Evolutionary conservation across 1,140 invertebrate genomes (phyloP).

Genomic region (Dinoponera quadriceps): DNA sequence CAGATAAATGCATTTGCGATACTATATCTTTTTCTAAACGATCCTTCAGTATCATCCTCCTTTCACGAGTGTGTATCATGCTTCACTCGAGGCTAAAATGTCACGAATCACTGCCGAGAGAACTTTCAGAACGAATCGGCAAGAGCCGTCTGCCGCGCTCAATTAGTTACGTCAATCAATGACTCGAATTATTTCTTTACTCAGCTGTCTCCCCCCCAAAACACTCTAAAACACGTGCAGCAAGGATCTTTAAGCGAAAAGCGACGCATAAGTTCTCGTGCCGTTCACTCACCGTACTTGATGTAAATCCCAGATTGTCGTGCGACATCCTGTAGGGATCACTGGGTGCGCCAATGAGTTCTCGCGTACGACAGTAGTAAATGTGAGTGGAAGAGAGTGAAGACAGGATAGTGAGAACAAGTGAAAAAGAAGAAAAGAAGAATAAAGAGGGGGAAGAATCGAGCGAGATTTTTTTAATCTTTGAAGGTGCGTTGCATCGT

Average conservation of each 20-base stretch:
- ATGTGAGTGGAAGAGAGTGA: slow-evolving; percentile 18
- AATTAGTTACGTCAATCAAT: background rate
- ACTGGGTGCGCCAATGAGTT: background rate
- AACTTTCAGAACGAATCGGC: no score
- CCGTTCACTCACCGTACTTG: slow-evolving; percentile 79
- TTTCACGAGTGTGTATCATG: no score
- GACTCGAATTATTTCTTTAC: background rate
- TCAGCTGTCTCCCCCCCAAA: no score
- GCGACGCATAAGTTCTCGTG: background rate
- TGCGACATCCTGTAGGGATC: slow-evolving; percentile 76
- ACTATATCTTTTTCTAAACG: background rate
- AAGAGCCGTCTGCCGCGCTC: no score
- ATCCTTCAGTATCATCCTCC: no score
- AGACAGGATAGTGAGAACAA: background rate
- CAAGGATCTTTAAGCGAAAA: background rate
- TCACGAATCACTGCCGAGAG: background rate
- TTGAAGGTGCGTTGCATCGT: slow-evolving; percentile 72
- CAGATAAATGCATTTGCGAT: background rate
- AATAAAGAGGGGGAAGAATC: background rate
- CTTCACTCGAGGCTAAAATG: background rate
- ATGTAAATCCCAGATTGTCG: slow-evolving; percentile 82
- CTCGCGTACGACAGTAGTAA: slow-evolving; percentile 16
- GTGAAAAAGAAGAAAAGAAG: slow-evolving; percentile 29
- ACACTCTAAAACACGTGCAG: no score
- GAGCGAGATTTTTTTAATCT: slow-evolving; percentile 52